A percentile compares a stretch with the other conserved stretches of the same genome.
Conservation (phyloP, 64 coral and sea anemone species). For the Stichodactyla mertensii region DNA sequence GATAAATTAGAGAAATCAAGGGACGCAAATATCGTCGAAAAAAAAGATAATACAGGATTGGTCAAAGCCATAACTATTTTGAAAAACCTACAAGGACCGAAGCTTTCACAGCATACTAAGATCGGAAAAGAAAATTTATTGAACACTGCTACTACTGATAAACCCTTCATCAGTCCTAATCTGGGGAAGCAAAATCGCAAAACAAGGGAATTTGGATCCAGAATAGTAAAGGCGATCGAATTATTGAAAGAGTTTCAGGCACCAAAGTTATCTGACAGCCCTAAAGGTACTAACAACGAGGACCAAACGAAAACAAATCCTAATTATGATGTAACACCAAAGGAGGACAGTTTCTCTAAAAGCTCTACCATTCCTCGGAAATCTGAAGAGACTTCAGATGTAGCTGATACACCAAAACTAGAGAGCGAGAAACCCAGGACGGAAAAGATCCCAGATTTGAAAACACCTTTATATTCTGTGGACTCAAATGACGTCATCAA, state of each 20-base stretch:
- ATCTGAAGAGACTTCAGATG: too few relatives aligned
- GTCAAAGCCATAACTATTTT: slow-evolving; percentile 11
- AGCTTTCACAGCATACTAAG: neutral
- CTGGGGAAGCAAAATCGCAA: neutral
- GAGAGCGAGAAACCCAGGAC: neutral
- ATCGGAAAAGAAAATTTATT: neutral
- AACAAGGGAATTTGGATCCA: neutral
- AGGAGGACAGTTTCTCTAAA: neutral
- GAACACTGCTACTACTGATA: neutral
- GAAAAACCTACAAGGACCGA: slow-evolving; percentile 4
- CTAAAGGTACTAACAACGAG: neutral
- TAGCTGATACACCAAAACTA: neutral
- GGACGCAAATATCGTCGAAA: neutral
- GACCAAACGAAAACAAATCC: neutral
- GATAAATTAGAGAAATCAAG: neutral
- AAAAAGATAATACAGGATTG: neutral
- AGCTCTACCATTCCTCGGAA: neutral
- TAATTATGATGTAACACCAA: neutral
- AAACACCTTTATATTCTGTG: neutral
- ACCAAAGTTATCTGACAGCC: slow-evolving; percentile 1
- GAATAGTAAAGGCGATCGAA: neutral
- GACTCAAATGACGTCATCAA: neutral
- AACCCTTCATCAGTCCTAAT: neutral
- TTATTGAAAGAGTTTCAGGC: neutral
- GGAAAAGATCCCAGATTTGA: neutral